These are phyloP conservation scores for Diplolepis rosae DNA, from an alignment of 2,888 invertebrate genomes.

Conservation along the genomic window DNA sequence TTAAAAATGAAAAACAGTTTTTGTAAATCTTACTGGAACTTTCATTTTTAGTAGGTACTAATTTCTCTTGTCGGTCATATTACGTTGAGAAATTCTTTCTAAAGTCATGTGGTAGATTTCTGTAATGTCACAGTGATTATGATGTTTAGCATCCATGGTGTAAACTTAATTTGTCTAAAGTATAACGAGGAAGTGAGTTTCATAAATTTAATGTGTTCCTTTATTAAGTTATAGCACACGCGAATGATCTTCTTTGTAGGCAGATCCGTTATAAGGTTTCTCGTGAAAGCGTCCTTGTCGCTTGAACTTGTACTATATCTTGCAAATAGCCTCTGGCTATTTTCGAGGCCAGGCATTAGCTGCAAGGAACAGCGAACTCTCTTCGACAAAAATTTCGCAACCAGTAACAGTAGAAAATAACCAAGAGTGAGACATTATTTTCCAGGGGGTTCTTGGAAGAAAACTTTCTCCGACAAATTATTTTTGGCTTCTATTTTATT, in stretches of 20 bases:
- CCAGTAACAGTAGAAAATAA: conserved; percentile 8
- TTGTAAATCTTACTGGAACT: conserved; percentile 11
- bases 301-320: conserved; percentile 63
- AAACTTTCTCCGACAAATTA: not conserved
- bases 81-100: too few relatives aligned
- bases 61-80: not conserved
- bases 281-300: conserved; percentile 69
- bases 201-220: not conserved
- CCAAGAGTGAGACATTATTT: not conserved
- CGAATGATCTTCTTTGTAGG: not conserved
- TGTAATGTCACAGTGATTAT: too few relatives aligned
- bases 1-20: too few relatives aligned
- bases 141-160: not conserved
- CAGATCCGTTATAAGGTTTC: conserved; percentile 35
- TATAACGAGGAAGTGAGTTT: conserved; percentile 5
- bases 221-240: not conserved
- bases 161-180: not conserved
- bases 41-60: conserved; percentile 7
- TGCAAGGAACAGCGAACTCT: not conserved
- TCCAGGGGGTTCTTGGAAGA: not conserved
- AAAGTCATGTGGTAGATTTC: too few relatives aligned
- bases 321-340: conserved; percentile 33
- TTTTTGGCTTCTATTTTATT: not conserved
- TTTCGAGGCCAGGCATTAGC: conserved; percentile 25
- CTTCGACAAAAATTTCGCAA: conserved; percentile 21